Base-by-base conservation (phyloP, 2,888 invertebrate genomes). In the Nomada lathburiana region DNA sequence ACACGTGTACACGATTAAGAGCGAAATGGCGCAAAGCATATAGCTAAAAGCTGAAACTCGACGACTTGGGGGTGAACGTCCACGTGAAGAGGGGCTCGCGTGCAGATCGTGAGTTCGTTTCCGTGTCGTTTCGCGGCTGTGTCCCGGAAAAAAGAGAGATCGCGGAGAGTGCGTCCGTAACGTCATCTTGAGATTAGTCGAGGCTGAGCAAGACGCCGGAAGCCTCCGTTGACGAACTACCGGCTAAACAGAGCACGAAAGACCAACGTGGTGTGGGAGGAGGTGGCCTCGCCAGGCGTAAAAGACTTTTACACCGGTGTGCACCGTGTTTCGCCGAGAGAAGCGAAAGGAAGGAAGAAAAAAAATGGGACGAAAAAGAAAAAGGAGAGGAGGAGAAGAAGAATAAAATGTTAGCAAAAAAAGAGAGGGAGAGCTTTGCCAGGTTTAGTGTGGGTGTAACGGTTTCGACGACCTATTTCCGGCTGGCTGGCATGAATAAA, bases 391-490 rank as follows among this genome's bases (percentile, higher is more conserved):
- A 13, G 47, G 47, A 13, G 47, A 18, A 36, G 47, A 42, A 68
- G 36, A 57, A 73, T 52, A 63, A 59, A 72, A 80, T 57, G 67
- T 26, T 50, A 20, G 68, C 16, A 47, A 13, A 57, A 57, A 55
- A 71, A 76, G 60, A 74, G 70, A 73, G 71, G 59, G 44, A 68
- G 29, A 52, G 67, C 47, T 65, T 83, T 74, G 29, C 64, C 64
- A 44, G 72, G 72, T 69, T 71, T 73, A 71, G 72, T 64, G 63
- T 72, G 50, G 78, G 71, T 83, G 81, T 86, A 80, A 87, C 84
- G 83, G 67, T 86, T 86, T 87, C 87, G 67, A 86, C 83, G 87
- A 89, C 88, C 88, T 82, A 86, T 89, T 88, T 87, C 87, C 82
- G 82, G 76, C 73, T 78, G 82, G 80, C 76, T 86, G 83, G 65